Evolutionary conservation across 1,140 invertebrate species (phyloP).

Genomic region (Thalassaphorura encarpata): DNA sequence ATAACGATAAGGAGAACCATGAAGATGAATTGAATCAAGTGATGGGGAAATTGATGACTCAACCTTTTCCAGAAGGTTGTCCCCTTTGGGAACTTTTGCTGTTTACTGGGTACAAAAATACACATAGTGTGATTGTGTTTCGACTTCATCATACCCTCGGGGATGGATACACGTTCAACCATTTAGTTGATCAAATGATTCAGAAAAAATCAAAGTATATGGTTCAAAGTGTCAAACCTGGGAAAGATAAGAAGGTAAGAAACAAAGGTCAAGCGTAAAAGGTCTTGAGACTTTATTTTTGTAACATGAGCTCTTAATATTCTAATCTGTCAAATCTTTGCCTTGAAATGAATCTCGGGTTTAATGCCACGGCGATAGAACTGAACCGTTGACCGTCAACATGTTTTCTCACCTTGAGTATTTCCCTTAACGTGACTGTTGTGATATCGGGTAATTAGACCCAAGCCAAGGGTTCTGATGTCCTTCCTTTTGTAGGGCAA

Average conservation of each 20-base stretch:
- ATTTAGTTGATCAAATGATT: conserved; percentile 26
- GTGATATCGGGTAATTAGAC: no score
- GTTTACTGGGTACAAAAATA: conserved; percentile 11
- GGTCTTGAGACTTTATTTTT: no score
- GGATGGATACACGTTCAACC: conserved; percentile 31
- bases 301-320: neutral
- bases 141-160: conserved; percentile 29
- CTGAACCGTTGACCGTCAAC: no score
- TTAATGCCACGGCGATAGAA: no score
- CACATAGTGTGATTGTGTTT: conserved; percentile 23
- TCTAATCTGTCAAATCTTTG: no score
- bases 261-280: neutral
- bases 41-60: conserved; percentile 14
- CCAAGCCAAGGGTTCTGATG: no score
- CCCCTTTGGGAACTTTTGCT: conserved; percentile 24
- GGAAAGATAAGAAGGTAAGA: neutral
- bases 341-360: no score
- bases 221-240: conserved; percentile 6
- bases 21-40: conserved; percentile 18
- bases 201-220: conserved; percentile 20
- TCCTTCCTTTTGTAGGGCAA: no score
- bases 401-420: no score
- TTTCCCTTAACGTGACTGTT: no score
- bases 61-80: conserved; percentile 10
- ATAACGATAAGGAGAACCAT: conserved; percentile 17